Base-by-base conservation (phyloP, 2,797 vertebrate genomes). In the Mus spretus region DNA sequence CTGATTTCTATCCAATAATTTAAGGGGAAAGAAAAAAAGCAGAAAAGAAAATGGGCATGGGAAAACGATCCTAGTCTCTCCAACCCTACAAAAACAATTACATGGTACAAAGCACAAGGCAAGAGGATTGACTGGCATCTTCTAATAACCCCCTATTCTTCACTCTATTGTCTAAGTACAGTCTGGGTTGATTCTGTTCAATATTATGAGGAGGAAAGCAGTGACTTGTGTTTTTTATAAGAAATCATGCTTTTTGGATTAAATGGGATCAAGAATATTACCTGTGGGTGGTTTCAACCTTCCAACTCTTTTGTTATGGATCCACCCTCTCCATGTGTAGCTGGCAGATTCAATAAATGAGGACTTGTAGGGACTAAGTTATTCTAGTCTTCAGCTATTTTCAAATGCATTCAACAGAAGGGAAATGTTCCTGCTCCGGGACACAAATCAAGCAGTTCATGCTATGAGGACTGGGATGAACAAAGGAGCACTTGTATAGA, bases 1-100 rank as follows among this genome's bases (percentile, higher is more conserved):
- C 55, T 94, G 96, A 94, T 96, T 97, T 97, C 96, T 94, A 44
- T 74, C 81, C 92, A 93, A 31, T 65, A 65, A 94, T 97, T 94
- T 86, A 93, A 85, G 87, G 92, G 86, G 4, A 57, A 55, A 83
- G 44, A 13, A 50, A 90, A 26, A 65, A 87, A 20, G 19, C 87
- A 55, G 65, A 55, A 40, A 74, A 15, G 20, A 55, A 88, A 87
- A 57, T 0, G 24, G 67, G 53, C 15, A 3, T 5, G 13, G 4
- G 34, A 10, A n/a, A 40, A 88, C 55, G 40, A 67, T 93, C 88
- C 82, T 75, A 72, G 80, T 79, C 94, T 78, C 47, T 89, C 82
- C 50, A 83, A n/a, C 70, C 4, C 84, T 31, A 61, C 63, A 65
- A 86, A 78, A n/a, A 44, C 40, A 96, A 93, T 40, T 59, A 70